phyloP scores from a whole-genome alignment of 2,888 invertebrate genomes.

The Pimpla rufipes region DNA sequence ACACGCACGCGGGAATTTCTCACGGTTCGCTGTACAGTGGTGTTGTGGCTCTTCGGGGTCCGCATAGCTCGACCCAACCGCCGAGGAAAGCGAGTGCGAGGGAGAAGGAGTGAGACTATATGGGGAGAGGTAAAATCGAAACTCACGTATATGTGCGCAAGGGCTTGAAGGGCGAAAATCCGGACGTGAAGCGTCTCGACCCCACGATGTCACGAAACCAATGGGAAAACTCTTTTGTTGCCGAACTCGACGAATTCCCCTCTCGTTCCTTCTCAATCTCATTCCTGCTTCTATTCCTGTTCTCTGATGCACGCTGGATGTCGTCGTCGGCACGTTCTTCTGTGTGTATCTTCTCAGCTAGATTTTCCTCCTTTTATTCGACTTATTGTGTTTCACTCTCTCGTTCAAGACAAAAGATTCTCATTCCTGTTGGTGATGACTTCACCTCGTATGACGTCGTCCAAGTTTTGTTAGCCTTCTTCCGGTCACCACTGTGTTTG shows the following conservation, averaged over 20 bases:
- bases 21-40: conserved; percentile 46
- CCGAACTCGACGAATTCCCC: conserved; percentile 46
- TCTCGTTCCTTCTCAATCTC: conserved; percentile 40
- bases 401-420: conserved; percentile 60
- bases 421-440: conserved; percentile 39
- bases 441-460: background rate
- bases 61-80: background rate
- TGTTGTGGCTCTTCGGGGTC: background rate
- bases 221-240: conserved; percentile 64
- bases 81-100: background rate
- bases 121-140: conserved; percentile 29
- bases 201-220: conserved; percentile 46
- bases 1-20: conserved; percentile 62
- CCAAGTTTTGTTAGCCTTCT: background rate
- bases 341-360: conserved; percentile 53
- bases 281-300: conserved; percentile 22
- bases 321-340: conserved; percentile 52
- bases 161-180: conserved; percentile 6
- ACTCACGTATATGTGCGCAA: background rate
- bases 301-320: conserved; percentile 30
- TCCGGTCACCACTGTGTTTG: no score
- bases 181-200: conserved; percentile 29
- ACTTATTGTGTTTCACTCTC: conserved; percentile 49
- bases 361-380: conserved; percentile 40
- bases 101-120: conserved; percentile 3